Evolutionary conservation across 2,888 invertebrate genomes (phyloP).

Genomic region (Megaustenia siamemsis): DNA sequence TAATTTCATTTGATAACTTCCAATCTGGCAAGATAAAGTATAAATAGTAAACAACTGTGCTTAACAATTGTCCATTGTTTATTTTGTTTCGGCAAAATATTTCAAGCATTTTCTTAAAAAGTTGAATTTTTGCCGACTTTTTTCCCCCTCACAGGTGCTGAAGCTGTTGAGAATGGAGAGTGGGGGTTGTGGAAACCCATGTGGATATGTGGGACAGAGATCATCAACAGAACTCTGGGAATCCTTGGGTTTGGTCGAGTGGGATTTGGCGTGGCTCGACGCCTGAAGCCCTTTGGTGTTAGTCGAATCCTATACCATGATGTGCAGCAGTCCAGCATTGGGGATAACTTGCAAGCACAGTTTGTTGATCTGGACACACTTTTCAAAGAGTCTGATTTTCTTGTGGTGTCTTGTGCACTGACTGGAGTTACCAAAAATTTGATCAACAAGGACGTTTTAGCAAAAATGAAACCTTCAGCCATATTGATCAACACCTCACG

Average conservation of each 20-base stretch:
- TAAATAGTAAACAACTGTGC: too few relatives aligned
- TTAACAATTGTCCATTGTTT: too few relatives aligned
- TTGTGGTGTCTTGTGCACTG: conserved; percentile 87
- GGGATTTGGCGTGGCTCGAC: conserved; percentile 86
- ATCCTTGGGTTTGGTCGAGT: conserved; percentile 80
- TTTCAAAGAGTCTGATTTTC: conserved; percentile 85
- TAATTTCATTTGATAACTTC: too few relatives aligned
- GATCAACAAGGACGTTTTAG: conserved; percentile 40
- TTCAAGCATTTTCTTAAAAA: not conserved
- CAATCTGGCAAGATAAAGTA: too few relatives aligned
- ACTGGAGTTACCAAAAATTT: conserved; percentile 36
- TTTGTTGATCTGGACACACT: conserved; percentile 87
- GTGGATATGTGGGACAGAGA: conserved; percentile 93
- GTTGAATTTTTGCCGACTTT: not conserved
- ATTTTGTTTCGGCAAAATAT: too few relatives aligned
- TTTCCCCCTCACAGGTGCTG: conserved; percentile 64
- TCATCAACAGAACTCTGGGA: conserved; percentile 87
- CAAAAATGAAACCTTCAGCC: conserved; percentile 90
- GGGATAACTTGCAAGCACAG: conserved; percentile 85
- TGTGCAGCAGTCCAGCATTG: conserved; percentile 83
- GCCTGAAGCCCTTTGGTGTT: conserved; percentile 88
- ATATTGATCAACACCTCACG: conserved; percentile 93
- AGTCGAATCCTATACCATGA: conserved; percentile 87
- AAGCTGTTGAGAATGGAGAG: conserved; percentile 84
- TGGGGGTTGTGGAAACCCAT: conserved; percentile 93